Percentiles rank a stretch among this genome's conserved stretches.
Conservation (phyloP, 2,888 invertebrate genomes). For the Sipha maydis region DNA sequence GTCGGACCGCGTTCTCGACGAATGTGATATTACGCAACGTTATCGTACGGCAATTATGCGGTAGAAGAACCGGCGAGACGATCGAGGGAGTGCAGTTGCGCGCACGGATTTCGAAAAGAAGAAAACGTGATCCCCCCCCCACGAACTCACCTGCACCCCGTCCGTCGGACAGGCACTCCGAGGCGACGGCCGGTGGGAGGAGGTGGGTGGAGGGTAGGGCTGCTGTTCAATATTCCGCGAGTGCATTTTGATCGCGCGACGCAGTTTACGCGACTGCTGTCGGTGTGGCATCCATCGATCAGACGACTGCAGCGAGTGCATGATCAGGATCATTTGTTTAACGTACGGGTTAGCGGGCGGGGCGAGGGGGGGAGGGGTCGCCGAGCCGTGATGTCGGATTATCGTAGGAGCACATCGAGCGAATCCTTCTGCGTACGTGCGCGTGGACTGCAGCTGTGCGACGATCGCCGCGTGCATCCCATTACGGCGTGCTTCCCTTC, state of each 20-base stretch:
- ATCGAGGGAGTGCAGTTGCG: too few species aligned
- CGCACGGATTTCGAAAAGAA: background rate
- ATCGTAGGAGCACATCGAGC: background rate
- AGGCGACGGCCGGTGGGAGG: background rate
- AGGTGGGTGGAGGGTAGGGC: background rate
- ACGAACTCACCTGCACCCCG: background rate
- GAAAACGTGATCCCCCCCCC: background rate
- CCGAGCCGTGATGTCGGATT: background rate
- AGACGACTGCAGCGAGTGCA: background rate
- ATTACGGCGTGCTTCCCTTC: constrained; percentile 42
- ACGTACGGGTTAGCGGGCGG: background rate
- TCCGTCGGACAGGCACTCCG: background rate
- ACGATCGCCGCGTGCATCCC: constrained; percentile 31
- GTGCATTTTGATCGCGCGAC: constrained; percentile 38
- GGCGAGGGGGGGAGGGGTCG: background rate
- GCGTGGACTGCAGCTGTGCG: background rate
- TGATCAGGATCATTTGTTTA: constrained; percentile 35
- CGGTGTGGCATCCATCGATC: constrained; percentile 59
- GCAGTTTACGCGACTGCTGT: constrained; percentile 27
- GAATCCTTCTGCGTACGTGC: background rate
- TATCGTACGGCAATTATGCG: too few species aligned
- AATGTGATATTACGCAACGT: too few species aligned
- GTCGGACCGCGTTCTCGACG: too few species aligned
- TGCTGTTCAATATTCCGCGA: constrained; percentile 26
- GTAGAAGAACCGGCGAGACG: too few species aligned